Evolutionary conservation across 2,113 vertebrate species (phyloP).

Genomic region (Gulo gulo): DNA sequence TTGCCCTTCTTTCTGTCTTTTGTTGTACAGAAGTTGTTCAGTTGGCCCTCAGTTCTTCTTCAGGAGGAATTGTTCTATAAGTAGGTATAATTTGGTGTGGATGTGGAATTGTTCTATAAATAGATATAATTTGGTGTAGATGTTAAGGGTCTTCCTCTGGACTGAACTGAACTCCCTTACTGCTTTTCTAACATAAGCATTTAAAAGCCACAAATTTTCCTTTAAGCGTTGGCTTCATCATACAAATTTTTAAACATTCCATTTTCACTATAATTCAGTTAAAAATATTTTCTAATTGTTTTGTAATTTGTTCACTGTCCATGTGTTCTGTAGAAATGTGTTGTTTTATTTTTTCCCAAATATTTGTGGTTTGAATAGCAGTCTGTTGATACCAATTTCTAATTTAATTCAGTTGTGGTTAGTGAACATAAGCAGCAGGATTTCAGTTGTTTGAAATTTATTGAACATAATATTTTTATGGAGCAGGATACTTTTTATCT

Average conservation of each 20-base stretch:
- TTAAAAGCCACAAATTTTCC: neutral
- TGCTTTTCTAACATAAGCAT: neutral
- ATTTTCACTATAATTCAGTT: neutral
- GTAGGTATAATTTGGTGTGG: neutral
- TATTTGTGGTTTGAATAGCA: neutral
- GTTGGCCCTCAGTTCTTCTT: neutral
- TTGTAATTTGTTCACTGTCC: neutral
- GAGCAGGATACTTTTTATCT: neutral
- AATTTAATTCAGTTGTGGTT: conserved; percentile 19
- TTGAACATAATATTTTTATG: neutral
- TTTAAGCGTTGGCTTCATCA: neutral
- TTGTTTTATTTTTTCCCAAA: neutral
- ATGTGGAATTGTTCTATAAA: neutral
- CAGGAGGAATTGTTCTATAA: neutral
- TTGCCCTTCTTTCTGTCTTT: neutral
- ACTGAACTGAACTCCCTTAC: neutral
- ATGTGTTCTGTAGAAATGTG: neutral
- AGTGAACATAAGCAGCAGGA: neutral
- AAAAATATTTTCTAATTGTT: neutral
- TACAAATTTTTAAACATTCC: neutral
- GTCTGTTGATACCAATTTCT: neutral
- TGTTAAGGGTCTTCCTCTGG: neutral
- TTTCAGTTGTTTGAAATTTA: neutral
- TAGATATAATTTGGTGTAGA: neutral
- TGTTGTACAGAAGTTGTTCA: neutral